phyloP scores from a whole-genome alignment of 1,140 invertebrate genomes.

The Polypedilum vanderplanki region DNA sequence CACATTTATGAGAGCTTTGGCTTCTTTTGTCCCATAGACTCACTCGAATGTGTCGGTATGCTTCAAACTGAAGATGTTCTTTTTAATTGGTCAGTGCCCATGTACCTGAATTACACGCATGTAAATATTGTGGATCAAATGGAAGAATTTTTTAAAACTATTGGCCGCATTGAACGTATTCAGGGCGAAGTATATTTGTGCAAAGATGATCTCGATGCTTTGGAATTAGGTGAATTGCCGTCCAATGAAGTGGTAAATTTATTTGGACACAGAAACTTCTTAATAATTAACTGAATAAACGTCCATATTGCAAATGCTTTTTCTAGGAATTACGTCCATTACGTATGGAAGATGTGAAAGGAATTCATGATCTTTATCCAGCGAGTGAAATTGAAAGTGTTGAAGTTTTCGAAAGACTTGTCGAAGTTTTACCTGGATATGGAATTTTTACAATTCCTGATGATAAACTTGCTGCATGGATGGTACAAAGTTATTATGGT shows the following conservation, averaged over 20 bases:
- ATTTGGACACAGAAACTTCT: neutral
- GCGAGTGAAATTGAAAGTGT: slow-evolving; percentile 77
- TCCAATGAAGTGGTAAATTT: slow-evolving; percentile 47
- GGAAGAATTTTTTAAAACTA: slow-evolving; percentile 49
- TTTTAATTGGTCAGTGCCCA: slow-evolving; percentile 66
- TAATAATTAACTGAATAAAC: neutral
- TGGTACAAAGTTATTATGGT: slow-evolving; percentile 81
- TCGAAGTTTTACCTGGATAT: slow-evolving; percentile 63
- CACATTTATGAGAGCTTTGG: slow-evolving; percentile 71
- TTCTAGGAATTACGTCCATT: slow-evolving; percentile 57
- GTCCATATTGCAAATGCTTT: slow-evolving; percentile 29
- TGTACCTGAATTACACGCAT: slow-evolving; percentile 78
- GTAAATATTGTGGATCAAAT: slow-evolving; percentile 65
- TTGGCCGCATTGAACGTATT: slow-evolving; percentile 62
- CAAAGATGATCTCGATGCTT: slow-evolving; percentile 50
- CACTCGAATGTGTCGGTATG: slow-evolving; percentile 59
- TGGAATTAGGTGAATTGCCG: slow-evolving; percentile 51
- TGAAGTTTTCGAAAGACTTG: slow-evolving; percentile 70
- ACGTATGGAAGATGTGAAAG: slow-evolving; percentile 64
- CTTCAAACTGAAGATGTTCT: slow-evolving; percentile 65
- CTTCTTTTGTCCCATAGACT: slow-evolving; percentile 69
- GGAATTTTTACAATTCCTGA: slow-evolving; percentile 60
- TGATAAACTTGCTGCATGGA: slow-evolving; percentile 69
- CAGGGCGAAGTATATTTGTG: slow-evolving; percentile 69
- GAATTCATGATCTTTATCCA: slow-evolving; percentile 74